Evolutionary conservation across 2,113 vertebrate species (phyloP).

Genomic region (Embiotoca jacksoni): DNA sequence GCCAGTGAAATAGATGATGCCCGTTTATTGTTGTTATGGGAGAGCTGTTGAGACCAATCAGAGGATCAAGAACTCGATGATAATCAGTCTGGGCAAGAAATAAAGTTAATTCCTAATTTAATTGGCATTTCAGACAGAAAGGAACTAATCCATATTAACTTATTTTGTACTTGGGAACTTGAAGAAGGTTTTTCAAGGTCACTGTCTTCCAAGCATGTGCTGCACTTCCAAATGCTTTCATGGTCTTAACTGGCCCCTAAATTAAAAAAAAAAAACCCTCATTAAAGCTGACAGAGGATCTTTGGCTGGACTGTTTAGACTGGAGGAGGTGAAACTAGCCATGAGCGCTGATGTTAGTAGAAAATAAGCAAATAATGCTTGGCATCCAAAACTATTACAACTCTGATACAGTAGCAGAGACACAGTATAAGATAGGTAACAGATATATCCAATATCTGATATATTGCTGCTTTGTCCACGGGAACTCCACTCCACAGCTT

Average conservation of each 20-base stretch:
- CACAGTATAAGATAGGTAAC: too few species aligned
- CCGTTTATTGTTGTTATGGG: conserved; percentile 58
- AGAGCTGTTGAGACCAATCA: conserved; percentile 58
- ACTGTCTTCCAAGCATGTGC: conserved; percentile 30
- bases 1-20: conserved; percentile 67
- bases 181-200: conserved; percentile 61
- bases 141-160: conserved; percentile 63
- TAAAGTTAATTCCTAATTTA: conserved; percentile 77
- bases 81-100: conserved; percentile 60
- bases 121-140: conserved; percentile 70
- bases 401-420: neutral
- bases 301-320: conserved; percentile 27
- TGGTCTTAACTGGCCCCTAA: conserved; percentile 42
- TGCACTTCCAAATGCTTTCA: conserved; percentile 47
- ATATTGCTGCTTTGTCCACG: neutral
- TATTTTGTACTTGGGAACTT: conserved; percentile 56
- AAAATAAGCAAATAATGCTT: neutral
- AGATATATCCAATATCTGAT: neutral
- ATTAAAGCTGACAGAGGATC: conserved; percentile 46
- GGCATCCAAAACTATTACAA: neutral
- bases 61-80: conserved; percentile 56
- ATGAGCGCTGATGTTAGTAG: neutral
- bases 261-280: conserved; percentile 41
- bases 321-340: neutral
- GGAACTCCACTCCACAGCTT: too few species aligned